Evolutionary conservation across 2,797 vertebrate species (phyloP), one percentile per base, ranked within the genome.

Genomic region (Chromobotia macracanthus): DNA sequence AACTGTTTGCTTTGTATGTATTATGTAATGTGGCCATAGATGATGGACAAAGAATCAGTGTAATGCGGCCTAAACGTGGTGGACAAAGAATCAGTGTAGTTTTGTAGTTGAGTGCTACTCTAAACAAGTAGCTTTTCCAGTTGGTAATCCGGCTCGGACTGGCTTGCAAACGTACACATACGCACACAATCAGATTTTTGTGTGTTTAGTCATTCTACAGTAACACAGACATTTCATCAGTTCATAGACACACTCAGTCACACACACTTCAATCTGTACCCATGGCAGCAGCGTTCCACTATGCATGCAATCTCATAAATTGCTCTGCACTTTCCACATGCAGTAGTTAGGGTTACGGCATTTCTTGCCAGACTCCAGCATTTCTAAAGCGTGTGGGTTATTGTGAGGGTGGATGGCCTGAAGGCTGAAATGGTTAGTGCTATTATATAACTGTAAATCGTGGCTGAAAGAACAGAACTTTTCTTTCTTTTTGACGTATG

Each of bases 361-460:
- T 78, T 71, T 46, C 70, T 77, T 69, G 50, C 44, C 55, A 77
- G n/a, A 61, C n/a, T 77, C 2, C 25, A 38, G 61, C 55, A 51
- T 63, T 70, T 44, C 21, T 71, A 60, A 58, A 71, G 18, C 50
- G 56, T 55, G 66, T 51, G 31, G 56, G 65, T 25, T 53, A 31
- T 53, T 71, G 67, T 71, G 67, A 71, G 67, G 76, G 76, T 41
- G 58, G 58, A 51, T 9, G 21, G 76, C 28, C 56, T 53, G 67
- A 41, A 78, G 67, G 69, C 75, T 77, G 51, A 69, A 41, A 71
- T 71, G 58, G 19, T 53, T 71, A n/a, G 28, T 41, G 66, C 46
- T 71, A 19, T 78, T 78, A 78, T 64, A 64, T 78, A 64, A 78
- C 76, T 3, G 15, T 61, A 61, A 31, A 61, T 61, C 55, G 35